phyloP scores from a whole-genome alignment of 2,888 invertebrate species.

The Gryllus longicercus region DNA sequence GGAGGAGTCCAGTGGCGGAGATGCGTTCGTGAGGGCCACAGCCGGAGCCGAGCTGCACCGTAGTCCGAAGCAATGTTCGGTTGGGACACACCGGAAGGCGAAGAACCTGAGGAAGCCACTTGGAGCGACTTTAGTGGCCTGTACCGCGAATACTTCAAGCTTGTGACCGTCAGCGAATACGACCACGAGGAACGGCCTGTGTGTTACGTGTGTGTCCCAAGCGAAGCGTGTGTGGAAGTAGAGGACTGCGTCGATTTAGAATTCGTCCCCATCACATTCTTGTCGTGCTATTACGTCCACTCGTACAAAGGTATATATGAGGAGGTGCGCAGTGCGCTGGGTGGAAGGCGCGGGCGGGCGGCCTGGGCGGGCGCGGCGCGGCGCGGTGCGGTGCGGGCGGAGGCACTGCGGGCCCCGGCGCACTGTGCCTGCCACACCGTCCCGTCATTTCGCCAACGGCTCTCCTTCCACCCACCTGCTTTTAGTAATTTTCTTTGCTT shows the following conservation, averaged over 20 bases:
- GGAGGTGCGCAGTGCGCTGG: background rate
- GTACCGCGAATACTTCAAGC: slow-evolving; percentile 54
- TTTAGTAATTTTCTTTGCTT: too few relatives aligned
- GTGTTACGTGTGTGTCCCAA: slow-evolving; percentile 55
- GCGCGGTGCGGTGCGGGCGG: background rate
- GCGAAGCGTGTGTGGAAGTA: slow-evolving; percentile 46
- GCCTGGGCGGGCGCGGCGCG: background rate
- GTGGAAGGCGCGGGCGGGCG: background rate
- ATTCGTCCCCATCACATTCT: slow-evolving; percentile 59
- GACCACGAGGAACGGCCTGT: slow-evolving; percentile 61
- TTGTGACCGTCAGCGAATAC: slow-evolving; percentile 62
- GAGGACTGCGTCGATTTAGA: slow-evolving; percentile 51
- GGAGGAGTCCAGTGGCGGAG: background rate
- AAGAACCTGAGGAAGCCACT: slow-evolving; percentile 32
- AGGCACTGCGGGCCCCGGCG: background rate
- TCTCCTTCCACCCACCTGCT: too few relatives aligned
- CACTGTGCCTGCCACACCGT: too few relatives aligned
- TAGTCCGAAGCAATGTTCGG: slow-evolving; percentile 30
- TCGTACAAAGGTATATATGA: slow-evolving; percentile 61
- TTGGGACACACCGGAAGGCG: slow-evolving; percentile 30
- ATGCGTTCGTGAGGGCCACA: background rate
- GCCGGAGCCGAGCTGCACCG: slow-evolving; percentile 11
- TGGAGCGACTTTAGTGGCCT: slow-evolving; percentile 50
- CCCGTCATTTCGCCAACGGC: too few relatives aligned
- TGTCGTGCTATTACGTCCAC: slow-evolving; percentile 60